These are phyloP conservation scores for Steinernema hermaphroditum DNA, from an alignment of 2,888 invertebrate species.

Conservation along the genomic window DNA sequence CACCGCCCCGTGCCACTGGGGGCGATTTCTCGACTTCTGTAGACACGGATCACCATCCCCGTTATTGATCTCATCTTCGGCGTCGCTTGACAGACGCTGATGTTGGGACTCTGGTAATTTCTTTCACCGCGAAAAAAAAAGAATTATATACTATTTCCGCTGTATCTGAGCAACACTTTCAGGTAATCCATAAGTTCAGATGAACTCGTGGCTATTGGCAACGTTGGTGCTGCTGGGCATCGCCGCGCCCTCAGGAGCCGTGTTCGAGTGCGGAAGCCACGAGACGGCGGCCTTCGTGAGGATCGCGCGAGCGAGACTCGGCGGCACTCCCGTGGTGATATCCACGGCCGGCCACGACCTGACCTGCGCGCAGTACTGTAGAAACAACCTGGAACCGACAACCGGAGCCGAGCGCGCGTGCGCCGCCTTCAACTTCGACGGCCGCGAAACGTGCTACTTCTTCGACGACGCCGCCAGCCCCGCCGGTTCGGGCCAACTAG, in stretches of 20 bases:
- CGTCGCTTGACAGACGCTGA: neutral
- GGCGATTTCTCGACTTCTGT: neutral
- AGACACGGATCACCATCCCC: neutral
- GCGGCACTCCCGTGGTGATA: conserved; percentile 66
- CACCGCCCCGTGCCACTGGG: conserved; percentile 13
- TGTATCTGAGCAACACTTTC: no score
- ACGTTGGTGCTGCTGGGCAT: conserved; percentile 5
- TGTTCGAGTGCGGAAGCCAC: conserved; percentile 55
- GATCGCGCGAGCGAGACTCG: conserved; percentile 63
- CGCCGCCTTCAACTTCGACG: conserved; percentile 67
- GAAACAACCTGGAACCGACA: conserved; percentile 66
- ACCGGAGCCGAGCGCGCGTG: conserved; percentile 66
- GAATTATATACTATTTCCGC: no score
- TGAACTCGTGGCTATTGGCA: no score
- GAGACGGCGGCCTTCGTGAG: conserved; percentile 65
- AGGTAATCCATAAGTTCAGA: no score
- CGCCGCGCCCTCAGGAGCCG: conserved; percentile 30
- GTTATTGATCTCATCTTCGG: conserved; percentile 4
- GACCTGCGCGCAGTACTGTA: conserved; percentile 66
- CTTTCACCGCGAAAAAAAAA: neutral
- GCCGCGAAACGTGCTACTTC: conserved; percentile 67
- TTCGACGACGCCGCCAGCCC: conserved; percentile 67
- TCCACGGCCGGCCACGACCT: conserved; percentile 67
- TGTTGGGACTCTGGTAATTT: neutral
- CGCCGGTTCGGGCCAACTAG: conserved; percentile 62